These are phyloP conservation scores for Rhabdomys pumilio DNA, from an alignment of 2,797 vertebrate species.

Conservation along the genomic window DNA sequence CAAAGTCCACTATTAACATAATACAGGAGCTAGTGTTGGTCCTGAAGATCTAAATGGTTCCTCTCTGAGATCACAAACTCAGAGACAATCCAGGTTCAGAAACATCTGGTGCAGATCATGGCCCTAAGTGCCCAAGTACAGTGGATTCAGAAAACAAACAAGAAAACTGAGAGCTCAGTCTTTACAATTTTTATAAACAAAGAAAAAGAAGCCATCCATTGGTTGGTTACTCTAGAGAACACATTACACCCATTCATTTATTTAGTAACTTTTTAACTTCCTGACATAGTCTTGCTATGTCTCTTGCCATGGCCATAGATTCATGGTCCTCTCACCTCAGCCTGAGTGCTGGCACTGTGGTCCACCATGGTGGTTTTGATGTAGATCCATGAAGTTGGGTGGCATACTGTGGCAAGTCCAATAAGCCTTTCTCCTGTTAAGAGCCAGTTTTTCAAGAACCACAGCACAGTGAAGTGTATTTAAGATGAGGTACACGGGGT, in stretches of 20 bases:
- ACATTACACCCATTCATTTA: neutral
- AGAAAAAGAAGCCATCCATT: neutral
- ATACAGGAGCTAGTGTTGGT: neutral
- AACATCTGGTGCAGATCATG: conserved; percentile 40
- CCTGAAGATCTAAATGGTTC: conserved; percentile 28
- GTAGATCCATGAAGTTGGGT: neutral
- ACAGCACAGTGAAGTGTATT: neutral
- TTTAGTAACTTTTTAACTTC: neutral
- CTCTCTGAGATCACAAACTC: conserved; percentile 43
- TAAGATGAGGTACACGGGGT: conserved; percentile 22
- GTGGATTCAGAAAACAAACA: conserved; percentile 21
- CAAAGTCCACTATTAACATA: neutral
- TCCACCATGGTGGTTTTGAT: neutral
- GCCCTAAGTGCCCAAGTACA: neutral
- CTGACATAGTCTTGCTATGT: neutral
- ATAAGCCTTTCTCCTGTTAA: neutral
- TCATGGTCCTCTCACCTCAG: neutral
- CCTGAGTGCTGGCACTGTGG: neutral
- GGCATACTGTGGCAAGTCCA: neutral
- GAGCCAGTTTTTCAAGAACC: conserved; percentile 51
- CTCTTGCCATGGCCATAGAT: neutral
- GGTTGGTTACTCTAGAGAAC: conserved; percentile 28
- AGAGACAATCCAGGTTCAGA: conserved; percentile 29
- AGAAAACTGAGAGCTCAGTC: neutral
- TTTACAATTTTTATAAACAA: neutral